Conservation (phyloP, 2,113 vertebrate species). For the Oreochromis aureus region DNA sequence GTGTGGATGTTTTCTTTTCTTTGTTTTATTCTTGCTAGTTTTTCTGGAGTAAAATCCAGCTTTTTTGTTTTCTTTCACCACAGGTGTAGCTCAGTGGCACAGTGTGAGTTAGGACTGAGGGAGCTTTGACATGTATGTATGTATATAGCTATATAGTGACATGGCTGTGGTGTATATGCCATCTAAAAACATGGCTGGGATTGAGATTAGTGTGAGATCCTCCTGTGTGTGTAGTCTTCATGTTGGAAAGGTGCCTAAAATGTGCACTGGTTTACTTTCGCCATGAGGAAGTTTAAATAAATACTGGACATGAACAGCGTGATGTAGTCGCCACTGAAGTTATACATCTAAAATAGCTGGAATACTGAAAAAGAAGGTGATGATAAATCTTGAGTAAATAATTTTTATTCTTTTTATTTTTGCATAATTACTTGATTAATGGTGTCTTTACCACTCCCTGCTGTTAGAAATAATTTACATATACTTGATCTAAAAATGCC, state of each 20-base stretch:
- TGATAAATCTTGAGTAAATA: not conserved
- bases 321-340: not conserved
- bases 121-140: not conserved
- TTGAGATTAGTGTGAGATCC: not conserved
- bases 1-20: not conserved
- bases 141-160: not conserved
- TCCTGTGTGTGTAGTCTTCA: not conserved
- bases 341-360: not conserved
- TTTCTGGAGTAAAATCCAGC: not conserved
- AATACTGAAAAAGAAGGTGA: not conserved
- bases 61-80: not conserved
- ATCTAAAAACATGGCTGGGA: constrained; percentile 15
- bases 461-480: not conserved
- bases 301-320: not conserved
- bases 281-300: not conserved
- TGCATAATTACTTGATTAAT: not conserved
- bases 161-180: constrained; percentile 10
- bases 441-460: not conserved
- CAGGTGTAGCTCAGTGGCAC: not conserved
- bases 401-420: not conserved
- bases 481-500: not conserved
- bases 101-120: not conserved
- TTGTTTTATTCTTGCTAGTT: not conserved
- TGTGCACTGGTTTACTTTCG: not conserved
- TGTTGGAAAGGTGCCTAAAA: not conserved